Base-by-base conservation (phyloP, 2,888 invertebrate species). In the Odontocolon sp. region DNA sequence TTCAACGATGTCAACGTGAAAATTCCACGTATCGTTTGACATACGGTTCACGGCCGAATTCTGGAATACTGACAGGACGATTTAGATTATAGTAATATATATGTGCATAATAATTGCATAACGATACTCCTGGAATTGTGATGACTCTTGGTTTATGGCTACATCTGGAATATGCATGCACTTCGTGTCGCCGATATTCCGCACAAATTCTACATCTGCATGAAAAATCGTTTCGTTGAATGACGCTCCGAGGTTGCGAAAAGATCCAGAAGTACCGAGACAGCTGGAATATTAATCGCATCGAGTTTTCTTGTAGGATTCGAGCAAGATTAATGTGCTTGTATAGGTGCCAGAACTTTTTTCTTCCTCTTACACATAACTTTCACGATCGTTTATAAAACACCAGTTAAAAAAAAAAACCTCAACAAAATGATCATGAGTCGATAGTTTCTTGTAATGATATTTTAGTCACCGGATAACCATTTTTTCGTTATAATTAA, bases 231-330 rank as follows among this genome's bases (percentile, higher is more conserved):
- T 63, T 54, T n/a, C n/a, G 5, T 21, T 42, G 14, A 40, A 69
- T 21, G 50, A 52, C 47, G 31, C 21, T n/a, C 38, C 47, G 64
- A 50, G 40, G n/a, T 26, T 16, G 56, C 6, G 21, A 8, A 11
- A 9, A 36, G 36, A 8, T 14, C 21, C 28, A 54, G 40, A n/a
- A 14, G 18, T 36, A 11, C 26, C 21, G 26, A 18, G 45, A 61
- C 59, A 54, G 67, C 45, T 61, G 73, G 73, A 67, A 67, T 67
- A 67, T 61, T 67, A 73, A 73, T 73, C 59, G 54, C 21, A 36
- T 45, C 59, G 36, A 36, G 33, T 59, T 73, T 33, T 57, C 70
- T 21, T 23, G 16, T 2, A 31, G 26, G 52, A 45, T 36, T 69
- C 50, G 33, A 2, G 6, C 6, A 26, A 36, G 45, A 63, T 64